Evolutionary conservation across 2,888 invertebrate genomes (phyloP), one percentile per base, ranked within the genome.

Genomic region (Melitaea athalia): DNA sequence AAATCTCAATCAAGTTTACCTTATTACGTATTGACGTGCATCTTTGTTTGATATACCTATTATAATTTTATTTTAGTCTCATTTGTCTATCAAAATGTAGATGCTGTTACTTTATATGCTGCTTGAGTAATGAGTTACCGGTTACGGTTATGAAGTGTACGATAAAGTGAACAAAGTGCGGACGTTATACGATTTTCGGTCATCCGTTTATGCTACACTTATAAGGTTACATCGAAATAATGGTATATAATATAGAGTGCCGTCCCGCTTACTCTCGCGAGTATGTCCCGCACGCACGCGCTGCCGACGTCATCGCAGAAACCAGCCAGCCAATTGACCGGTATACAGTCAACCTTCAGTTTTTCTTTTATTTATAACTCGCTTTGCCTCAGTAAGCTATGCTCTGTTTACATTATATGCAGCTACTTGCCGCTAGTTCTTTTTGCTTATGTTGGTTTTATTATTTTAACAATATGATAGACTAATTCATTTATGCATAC

Each of bases 251-350:
- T 85, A 83, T 84, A 72, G 76, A 73, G 73, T 49, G 71, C 63
- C 76, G 63, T 87, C 87, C 79, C 82, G 43, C 74, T 89, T 78
- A 11, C 67, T 64, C 81, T 50, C 77, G 75, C 75, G 72, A 64
- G 59, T 74, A 63, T 76, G 68, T 83, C 83, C 81, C 85, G 77
- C 81, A 81, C 82, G 80, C 82, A 76, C 85, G 75, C 81, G 71
- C 75, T 74, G 78, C 81, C 82, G 86, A 88, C 92, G 92, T 92
- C 92, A 92, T 84, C 87, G 89, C 90, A 89, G 88, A 88, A 90
- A 91, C 91, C 89, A 91, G 88, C 89, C 90, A 91, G 88, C 91
- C 92, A 89, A 91, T 91, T 92, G 92, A 91, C 92, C 92, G 88
- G 92, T 91, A 89, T 89, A 91, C 88, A 85, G 91, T 86, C 91